Base-by-base conservation (phyloP, 2,797 vertebrate genomes). In the Mormyrops attenuatus region DNA sequence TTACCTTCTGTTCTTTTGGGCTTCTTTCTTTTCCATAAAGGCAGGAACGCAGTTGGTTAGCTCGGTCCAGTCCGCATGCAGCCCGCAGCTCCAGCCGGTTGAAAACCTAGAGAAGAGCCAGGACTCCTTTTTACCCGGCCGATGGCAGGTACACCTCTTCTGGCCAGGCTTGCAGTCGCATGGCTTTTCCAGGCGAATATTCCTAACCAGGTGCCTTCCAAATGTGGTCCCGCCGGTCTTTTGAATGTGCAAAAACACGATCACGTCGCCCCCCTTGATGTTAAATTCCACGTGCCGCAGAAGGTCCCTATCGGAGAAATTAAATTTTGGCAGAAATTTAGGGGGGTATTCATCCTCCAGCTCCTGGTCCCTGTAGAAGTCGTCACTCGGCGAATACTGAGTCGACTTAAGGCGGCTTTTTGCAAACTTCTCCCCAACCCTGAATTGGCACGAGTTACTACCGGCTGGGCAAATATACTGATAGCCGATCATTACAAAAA, bases 41-140 rank as follows among this genome's bases (percentile, higher is more conserved):
- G 95, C 95, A 0, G 97, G 98, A 63, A 99, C 97, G 55, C 98
- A 99, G 96, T 95, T 98, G 89, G 96, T 97, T 89, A 99, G 97
- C 94, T 99, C 98, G 53, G 98, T 99, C 98, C 98, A 98, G 97
- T 99, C 97, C 6, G 98, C 98, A 92, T 98, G 98, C 93, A 99
- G 90, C 73, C 98, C 98, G 95, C 98, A 99, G 91, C 97, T 99
- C 98, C 98, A 99, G 93, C 98, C 98, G 0, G 97, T 98, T 92
- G 98, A 99, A 94, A 99, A 99, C 90, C 98, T 96, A 13, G 98
- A 99, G 95, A 98, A 98, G 88, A 99, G 97, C 98, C 98, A 99
- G 63, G 97, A 99, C 93, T 98, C 96, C 93, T 97, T 96, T 92
- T 92, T 96, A 0, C 97, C 97, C 0, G 98, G 98, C 91, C 98